Evolutionary conservation across 1,140 invertebrate species (phyloP), one percentile per base, ranked within the genome.

Genomic region (Neomicropteryx cornuta): DNA sequence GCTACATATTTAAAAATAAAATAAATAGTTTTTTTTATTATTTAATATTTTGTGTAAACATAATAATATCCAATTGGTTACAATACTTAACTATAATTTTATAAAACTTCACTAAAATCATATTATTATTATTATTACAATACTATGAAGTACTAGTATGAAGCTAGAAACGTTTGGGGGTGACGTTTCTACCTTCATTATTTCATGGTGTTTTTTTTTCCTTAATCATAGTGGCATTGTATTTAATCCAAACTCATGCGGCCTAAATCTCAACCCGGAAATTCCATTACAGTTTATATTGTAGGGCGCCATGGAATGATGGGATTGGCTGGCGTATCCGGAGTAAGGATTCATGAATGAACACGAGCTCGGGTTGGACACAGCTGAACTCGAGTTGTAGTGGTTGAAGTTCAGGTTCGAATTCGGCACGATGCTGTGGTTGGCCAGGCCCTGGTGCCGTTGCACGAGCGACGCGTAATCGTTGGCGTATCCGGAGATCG

Each of bases 201-300:
- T n/a, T n/a, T n/a, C n/a, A n/a, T n/a, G n/a, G n/a, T n/a, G n/a
- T n/a, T n/a, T n/a, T n/a, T n/a, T n/a, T n/a, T n/a, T 32, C 8
- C 6, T 21, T 39, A 40, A 29, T 60, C 43, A 64, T 52, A 66
- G 58, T n/a, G 60, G 55, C 48, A 67, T 60, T 44, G 63, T 61
- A 45, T 67, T 66, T 44, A 68, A 53, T 34, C 56, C 62, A 45
- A 66, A 66, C 44, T 68, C 65, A 33, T 65, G 64, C 0, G 62
- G 59, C 43, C 65, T 52, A 32, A 68, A 48, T 44, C 66, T 52
- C 46, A 66, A 47, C 29, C 42, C 42, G 6, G 45, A 35, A 23
- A 46, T 34, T 16, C 36, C 39, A 29, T 39, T 39, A 30, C 44
- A 51, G 45, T 68, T 68, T 27, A 68, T 43, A 46, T 68, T 68